Evolutionary conservation across 2,113 vertebrate species (phyloP).

Genomic region (Rhizomys pruinosus): DNA sequence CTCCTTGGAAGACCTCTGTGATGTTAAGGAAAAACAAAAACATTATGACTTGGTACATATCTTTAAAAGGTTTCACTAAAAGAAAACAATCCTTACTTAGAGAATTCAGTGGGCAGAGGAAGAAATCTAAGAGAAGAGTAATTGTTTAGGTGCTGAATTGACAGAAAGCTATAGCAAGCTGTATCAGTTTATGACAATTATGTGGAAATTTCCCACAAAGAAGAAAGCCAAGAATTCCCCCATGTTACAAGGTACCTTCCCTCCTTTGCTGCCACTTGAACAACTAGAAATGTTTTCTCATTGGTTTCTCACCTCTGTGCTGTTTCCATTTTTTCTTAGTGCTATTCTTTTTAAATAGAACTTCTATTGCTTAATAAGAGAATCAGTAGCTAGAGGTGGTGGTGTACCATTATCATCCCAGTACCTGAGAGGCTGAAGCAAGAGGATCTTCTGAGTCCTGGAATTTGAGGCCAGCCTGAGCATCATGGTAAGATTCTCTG

Average conservation of each 20-base stretch:
- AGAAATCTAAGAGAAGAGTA: background rate
- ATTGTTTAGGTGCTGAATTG: background rate
- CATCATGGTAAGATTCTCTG: background rate
- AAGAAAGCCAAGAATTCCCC: constrained; percentile 17
- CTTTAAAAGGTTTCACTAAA: background rate
- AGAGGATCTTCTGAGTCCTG: background rate
- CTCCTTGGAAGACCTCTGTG: background rate
- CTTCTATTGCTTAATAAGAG: background rate
- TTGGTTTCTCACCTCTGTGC: background rate
- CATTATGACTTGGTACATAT: background rate
- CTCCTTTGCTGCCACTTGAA: background rate
- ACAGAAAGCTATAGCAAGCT: constrained; percentile 14
- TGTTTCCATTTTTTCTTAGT: background rate
- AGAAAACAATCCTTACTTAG: background rate
- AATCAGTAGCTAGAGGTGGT: background rate
- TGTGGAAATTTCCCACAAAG: constrained; percentile 3
- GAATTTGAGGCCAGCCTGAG: background rate
- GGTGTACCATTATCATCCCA: background rate
- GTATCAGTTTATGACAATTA: constrained; percentile 10
- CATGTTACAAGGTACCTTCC: background rate
- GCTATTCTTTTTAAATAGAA: background rate
- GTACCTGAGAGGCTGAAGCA: background rate
- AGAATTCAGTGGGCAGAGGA: constrained; percentile 25
- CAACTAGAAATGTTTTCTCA: background rate
- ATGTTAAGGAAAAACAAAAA: background rate